Evolutionary conservation across 1,140 invertebrate genomes (phyloP).

Genomic region (Ooceraea biroi): DNA sequence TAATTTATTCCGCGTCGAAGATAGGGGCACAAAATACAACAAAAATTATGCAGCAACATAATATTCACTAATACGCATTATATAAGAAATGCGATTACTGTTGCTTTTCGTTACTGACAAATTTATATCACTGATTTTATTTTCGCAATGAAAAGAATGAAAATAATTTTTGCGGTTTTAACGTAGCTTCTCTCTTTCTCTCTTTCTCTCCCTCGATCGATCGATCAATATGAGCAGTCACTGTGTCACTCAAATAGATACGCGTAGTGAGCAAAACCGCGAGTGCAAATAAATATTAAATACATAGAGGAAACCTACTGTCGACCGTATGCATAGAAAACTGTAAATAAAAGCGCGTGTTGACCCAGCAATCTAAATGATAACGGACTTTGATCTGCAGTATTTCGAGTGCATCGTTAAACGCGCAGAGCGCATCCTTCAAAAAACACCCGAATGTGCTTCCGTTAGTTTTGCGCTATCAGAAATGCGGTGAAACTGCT

Average conservation of each 20-base stretch:
- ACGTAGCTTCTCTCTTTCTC: too few species aligned
- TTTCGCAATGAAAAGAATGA: not conserved
- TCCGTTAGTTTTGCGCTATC: constrained; percentile 29
- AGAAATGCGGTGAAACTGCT: not conserved
- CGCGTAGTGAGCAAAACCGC: not conserved
- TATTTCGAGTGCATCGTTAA: constrained; percentile 31
- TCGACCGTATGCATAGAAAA: constrained; percentile 1
- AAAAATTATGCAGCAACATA: too few species aligned
- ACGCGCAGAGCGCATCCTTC: constrained; percentile 19
- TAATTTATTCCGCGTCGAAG: too few species aligned
- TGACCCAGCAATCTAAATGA: constrained; percentile 30
- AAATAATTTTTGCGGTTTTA: not conserved
- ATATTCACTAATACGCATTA: too few species aligned
- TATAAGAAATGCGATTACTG: not conserved
- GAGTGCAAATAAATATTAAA: not conserved
- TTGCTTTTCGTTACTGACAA: not conserved
- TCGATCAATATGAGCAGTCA: not conserved
- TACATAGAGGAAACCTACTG: not conserved
- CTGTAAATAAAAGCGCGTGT: constrained; percentile 26
- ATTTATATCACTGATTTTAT: constrained; percentile 21
- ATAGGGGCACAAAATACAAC: too few species aligned
- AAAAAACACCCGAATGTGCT: constrained; percentile 22
- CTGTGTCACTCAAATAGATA: too few species aligned
- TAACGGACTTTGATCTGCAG: constrained; percentile 35
- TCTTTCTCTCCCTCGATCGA: too few species aligned